Evolutionary conservation across 2,113 vertebrate genomes (phyloP).

Genomic region (Malurus alboscapulatus): DNA sequence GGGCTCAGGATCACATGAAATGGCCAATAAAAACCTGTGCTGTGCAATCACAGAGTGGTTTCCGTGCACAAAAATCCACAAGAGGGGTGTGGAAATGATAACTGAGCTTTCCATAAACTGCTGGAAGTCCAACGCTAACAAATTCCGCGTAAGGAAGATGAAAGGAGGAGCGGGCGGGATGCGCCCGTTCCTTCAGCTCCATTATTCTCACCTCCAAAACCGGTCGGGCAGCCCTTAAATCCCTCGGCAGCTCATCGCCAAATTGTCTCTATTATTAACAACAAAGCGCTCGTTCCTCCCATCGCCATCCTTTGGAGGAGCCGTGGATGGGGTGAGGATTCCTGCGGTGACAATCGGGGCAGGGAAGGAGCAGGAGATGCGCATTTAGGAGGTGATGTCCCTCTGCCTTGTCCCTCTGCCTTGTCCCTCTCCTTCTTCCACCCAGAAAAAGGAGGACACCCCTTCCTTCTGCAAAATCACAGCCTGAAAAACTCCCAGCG

Average conservation of each 20-base stretch:
- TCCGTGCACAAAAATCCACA: background rate
- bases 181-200: background rate
- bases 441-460: background rate
- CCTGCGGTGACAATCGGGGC: rapidly evolving
- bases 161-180: background rate
- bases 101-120: background rate
- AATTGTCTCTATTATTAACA: background rate
- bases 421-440: background rate
- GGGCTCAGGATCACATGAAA: background rate
- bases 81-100: background rate
- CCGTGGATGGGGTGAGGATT: background rate
- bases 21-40: background rate
- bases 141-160: background rate
- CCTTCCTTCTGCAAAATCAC: no score
- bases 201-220: background rate
- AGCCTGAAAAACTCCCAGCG: background rate
- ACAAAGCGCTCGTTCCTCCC: background rate
- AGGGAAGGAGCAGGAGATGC: background rate
- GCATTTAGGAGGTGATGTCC: background rate
- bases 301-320: background rate
- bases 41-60: background rate
- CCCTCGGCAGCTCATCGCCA: background rate
- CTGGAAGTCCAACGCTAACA: background rate
- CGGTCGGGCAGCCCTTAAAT: slow-evolving; percentile 1
- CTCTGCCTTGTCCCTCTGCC: background rate